Percentiles rank a stretch among this genome's conserved stretches.
Conservation (phyloP, 2,113 vertebrate genomes). For the Myodes glareolus region DNA sequence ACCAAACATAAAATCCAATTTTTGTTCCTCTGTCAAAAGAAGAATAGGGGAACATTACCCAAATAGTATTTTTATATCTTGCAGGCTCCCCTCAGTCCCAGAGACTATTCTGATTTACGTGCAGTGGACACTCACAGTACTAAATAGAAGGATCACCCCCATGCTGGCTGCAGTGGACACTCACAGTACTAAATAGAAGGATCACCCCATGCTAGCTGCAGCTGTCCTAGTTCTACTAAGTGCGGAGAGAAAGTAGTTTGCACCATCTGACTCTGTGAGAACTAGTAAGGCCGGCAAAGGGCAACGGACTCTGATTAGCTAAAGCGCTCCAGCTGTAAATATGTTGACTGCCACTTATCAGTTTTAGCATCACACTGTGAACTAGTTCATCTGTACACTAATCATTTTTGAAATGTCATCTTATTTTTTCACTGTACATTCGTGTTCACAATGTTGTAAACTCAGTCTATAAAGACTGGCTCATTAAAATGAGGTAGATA, state of each 20-base stretch:
- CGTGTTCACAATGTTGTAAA: constrained; percentile 17
- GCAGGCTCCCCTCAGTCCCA: background rate
- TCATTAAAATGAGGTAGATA: constrained; percentile 44
- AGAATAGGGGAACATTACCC: constrained; percentile 1
- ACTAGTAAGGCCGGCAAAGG: background rate
- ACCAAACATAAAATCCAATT: constrained; percentile 4
- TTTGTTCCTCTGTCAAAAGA: constrained; percentile 19
- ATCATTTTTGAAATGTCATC: background rate
- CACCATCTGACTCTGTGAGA: background rate
- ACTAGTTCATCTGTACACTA: background rate
- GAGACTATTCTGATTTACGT: background rate
- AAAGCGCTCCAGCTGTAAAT: background rate
- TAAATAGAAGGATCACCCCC: no score
- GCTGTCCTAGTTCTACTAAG: background rate
- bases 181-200: background rate
- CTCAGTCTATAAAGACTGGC: background rate
- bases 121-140: background rate
- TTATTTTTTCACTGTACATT: background rate
- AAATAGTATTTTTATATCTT: background rate
- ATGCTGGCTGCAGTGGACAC: background rate
- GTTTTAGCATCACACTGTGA: background rate
- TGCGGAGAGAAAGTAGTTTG: background rate
- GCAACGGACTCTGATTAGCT: background rate
- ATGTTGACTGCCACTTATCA: constrained; percentile 31
- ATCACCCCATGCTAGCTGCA: background rate